phyloP scores from a whole-genome alignment of 1,140 invertebrate genomes.

The Drosophila leontia region DNA sequence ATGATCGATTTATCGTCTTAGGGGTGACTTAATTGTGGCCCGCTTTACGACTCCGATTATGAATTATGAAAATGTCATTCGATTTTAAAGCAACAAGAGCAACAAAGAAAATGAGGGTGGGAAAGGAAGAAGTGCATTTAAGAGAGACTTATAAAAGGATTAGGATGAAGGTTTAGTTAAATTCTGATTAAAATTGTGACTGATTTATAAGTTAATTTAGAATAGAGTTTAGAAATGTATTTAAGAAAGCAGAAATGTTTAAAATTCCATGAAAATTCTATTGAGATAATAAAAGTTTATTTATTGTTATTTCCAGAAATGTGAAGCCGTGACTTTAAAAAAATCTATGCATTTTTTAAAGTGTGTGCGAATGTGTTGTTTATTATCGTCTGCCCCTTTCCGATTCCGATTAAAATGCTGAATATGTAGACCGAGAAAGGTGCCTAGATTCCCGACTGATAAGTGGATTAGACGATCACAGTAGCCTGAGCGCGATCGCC shows the following conservation, averaged over 20 bases:
- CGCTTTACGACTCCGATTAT: conserved; percentile 52
- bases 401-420: background rate
- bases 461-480: conserved; percentile 67
- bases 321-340: background rate
- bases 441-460: conserved; percentile 25
- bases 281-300: no score
- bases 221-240: background rate
- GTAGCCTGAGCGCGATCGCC: conserved; percentile 42
- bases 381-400: background rate
- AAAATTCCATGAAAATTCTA: no score
- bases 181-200: background rate
- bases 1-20: conserved; percentile 64
- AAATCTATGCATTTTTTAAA: background rate
- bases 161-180: conserved; percentile 9
- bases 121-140: background rate
- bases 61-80: conserved; percentile 23
- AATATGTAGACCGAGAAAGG: conserved; percentile 6
- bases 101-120: background rate
- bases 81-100: conserved; percentile 8
- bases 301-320: no score
- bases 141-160: conserved; percentile 40
- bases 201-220: background rate
- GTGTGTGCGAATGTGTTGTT: background rate
- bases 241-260: background rate
- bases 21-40: conserved; percentile 28